These are phyloP conservation scores for Pogonocherus hispidulus DNA, from an alignment of 2,888 invertebrate genomes.

Conservation along the genomic window DNA sequence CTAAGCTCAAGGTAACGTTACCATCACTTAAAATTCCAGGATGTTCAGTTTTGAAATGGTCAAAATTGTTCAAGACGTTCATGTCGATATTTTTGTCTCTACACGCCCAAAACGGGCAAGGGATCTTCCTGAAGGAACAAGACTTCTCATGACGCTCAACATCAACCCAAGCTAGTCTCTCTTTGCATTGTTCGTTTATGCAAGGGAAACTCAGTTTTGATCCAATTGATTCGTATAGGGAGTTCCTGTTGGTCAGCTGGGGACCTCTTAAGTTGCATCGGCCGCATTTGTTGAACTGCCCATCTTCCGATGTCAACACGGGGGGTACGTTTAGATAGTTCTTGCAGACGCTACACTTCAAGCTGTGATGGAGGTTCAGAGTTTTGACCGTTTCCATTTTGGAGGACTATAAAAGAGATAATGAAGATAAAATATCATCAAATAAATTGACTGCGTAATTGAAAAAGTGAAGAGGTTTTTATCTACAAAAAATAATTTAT, in stretches of 20 bases:
- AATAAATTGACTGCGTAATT: no score
- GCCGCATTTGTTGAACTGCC: slow-evolving; percentile 45
- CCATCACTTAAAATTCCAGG: slow-evolving; percentile 41
- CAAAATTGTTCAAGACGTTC: slow-evolving; percentile 33
- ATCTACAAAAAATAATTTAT: no score
- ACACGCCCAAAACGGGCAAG: slow-evolving; percentile 47
- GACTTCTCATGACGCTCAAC: slow-evolving; percentile 44
- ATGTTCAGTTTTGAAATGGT: slow-evolving; percentile 46
- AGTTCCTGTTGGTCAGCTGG: slow-evolving; percentile 40
- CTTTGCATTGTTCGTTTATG: slow-evolving; percentile 37
- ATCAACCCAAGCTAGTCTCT: slow-evolving; percentile 41
- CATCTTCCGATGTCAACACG: slow-evolving; percentile 45
- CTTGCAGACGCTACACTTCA: slow-evolving; percentile 46
- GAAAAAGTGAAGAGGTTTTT: no score
- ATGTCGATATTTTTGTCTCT: slow-evolving; percentile 43
- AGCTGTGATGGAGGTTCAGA: slow-evolving; percentile 26
- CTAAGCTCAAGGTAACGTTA: slow-evolving; percentile 31
- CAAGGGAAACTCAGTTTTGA: slow-evolving; percentile 46
- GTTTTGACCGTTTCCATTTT: slow-evolving; percentile 6
- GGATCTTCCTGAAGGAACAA: slow-evolving; percentile 37
- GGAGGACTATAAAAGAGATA: background rate
- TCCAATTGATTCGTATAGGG: slow-evolving; percentile 46
- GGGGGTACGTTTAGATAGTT: slow-evolving; percentile 48
- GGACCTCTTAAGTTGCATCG: slow-evolving; percentile 42
- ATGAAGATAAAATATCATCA: no score